A percentile compares a stretch with the other conserved stretches of the same genome.
phyloP scores from a whole-genome alignment of 1,140 invertebrate species.

The Limonius californicus region DNA sequence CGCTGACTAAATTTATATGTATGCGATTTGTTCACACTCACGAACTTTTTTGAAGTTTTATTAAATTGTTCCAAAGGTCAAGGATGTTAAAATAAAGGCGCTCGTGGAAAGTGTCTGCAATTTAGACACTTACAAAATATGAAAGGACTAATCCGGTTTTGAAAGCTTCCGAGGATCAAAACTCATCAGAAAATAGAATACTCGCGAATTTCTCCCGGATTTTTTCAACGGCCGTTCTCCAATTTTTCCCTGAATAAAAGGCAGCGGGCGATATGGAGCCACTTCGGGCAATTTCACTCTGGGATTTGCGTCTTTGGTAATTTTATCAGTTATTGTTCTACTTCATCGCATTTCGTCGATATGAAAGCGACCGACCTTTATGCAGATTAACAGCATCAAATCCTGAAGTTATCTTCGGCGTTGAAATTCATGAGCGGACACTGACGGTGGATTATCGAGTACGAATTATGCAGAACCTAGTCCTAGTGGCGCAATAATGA shows the following conservation, averaged over 20 bases:
- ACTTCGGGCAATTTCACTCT: slow-evolving; percentile 8
- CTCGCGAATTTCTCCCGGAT: not conserved
- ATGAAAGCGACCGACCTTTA: slow-evolving; percentile 7
- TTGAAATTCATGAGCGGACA: slow-evolving; percentile 13
- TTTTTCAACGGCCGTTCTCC: not conserved
- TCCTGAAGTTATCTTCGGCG: not conserved
- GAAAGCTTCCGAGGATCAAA: not conserved
- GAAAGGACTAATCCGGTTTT: not conserved
- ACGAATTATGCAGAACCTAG: slow-evolving; percentile 2
- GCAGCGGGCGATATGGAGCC: not conserved
- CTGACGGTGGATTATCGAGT: not conserved
- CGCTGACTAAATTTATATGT: too few species aligned
- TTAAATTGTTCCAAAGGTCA: too few species aligned
- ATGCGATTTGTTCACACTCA: too few species aligned
- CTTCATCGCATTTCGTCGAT: slow-evolving; percentile 3
- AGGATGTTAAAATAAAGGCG: too few species aligned
- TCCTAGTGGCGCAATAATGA: slow-evolving; percentile 1
- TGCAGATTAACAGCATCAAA: slow-evolving; percentile 12
- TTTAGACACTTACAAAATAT: too few species aligned
- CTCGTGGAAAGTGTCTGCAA: too few species aligned
- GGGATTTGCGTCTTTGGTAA: slow-evolving; percentile 8
- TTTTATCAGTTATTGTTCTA: slow-evolving; percentile 10
- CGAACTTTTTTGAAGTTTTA: too few species aligned
- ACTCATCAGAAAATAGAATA: not conserved
- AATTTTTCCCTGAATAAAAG: slow-evolving; percentile 1